Percentiles rank a stretch among this genome's conserved stretches.
Conservation (phyloP, 2,113 vertebrate genomes). For the Apus apus region DNA sequence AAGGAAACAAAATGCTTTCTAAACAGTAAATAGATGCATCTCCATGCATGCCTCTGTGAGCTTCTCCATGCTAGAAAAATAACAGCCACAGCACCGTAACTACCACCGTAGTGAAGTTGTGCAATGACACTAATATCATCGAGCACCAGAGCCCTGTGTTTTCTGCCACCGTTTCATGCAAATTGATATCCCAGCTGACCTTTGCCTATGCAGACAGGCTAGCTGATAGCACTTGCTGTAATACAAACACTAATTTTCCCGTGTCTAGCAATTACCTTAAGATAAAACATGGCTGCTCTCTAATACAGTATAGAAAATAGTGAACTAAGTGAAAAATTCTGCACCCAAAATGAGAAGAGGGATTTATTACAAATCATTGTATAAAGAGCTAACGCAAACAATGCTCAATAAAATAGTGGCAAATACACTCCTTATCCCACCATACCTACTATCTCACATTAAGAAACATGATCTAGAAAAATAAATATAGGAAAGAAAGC, state of each 20-base stretch:
- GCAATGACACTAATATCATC: neutral
- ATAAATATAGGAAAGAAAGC: neutral
- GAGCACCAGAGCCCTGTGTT: neutral
- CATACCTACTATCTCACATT: neutral
- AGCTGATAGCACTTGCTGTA: neutral
- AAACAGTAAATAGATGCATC: neutral
- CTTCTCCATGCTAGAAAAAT: neutral
- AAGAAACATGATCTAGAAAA: neutral
- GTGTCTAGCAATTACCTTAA: neutral
- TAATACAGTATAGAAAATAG: neutral
- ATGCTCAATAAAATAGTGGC: neutral
- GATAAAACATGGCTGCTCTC: neutral
- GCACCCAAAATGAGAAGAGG: neutral
- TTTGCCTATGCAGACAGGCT: neutral
- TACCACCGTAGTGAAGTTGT: fast-evolving
- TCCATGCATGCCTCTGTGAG: neutral
- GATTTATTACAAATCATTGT: neutral
- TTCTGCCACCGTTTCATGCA: neutral
- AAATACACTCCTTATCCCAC: neutral
- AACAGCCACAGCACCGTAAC: neutral
- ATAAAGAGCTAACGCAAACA: neutral
- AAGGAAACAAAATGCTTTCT: neutral
- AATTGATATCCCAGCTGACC: neutral
- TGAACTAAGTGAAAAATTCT: neutral
- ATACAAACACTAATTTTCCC: neutral